Conservation (phyloP, 2,797 vertebrate species). For the Spondyliosoma cantharus region DNA sequence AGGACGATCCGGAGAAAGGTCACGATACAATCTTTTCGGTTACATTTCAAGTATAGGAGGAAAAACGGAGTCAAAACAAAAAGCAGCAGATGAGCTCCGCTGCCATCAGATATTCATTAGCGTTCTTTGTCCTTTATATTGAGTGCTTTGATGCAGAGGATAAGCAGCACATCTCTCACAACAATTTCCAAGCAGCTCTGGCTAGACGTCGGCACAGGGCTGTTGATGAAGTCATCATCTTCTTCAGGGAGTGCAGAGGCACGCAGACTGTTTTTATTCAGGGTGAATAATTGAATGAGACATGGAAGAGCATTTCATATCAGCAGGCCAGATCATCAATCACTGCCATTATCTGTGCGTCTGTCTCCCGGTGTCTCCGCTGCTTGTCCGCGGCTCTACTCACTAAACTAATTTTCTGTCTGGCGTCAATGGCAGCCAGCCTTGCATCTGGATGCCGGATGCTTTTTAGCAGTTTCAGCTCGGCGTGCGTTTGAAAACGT, state of each 20-base stretch:
- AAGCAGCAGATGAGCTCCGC: conserved; percentile 59
- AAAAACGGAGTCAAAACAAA: conserved; percentile 63
- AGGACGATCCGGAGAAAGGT: conserved; percentile 52
- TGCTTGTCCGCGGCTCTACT: conserved; percentile 51
- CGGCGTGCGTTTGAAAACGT: conserved; percentile 72
- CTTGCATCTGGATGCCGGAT: conserved; percentile 72
- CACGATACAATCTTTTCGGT: conserved; percentile 44
- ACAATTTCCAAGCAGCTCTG: conserved; percentile 54
- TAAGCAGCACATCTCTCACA: conserved; percentile 58
- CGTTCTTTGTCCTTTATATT: conserved; percentile 74
- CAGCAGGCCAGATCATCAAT: conserved; percentile 77
- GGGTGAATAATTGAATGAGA: conserved; percentile 76
- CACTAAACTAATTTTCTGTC: conserved; percentile 71
- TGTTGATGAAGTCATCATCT: conserved; percentile 78
- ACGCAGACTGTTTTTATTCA: conserved; percentile 61
- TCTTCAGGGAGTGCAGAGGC: conserved; percentile 55
- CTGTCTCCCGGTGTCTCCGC: conserved; percentile 58
- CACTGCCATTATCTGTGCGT: conserved; percentile 69
- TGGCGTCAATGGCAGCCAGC: conserved; percentile 54
- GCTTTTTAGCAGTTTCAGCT: conserved; percentile 71
- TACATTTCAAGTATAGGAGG: conserved; percentile 45
- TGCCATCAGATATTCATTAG: conserved; percentile 73
- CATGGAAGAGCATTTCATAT: conserved; percentile 73
- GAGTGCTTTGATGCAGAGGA: conserved; percentile 70
- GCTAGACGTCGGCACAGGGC: conserved; percentile 29